Percentiles rank a stretch among this genome's conserved stretches.
phyloP scores from a whole-genome alignment of 2,888 invertebrate genomes.

The Hypomecis punctinalis region DNA sequence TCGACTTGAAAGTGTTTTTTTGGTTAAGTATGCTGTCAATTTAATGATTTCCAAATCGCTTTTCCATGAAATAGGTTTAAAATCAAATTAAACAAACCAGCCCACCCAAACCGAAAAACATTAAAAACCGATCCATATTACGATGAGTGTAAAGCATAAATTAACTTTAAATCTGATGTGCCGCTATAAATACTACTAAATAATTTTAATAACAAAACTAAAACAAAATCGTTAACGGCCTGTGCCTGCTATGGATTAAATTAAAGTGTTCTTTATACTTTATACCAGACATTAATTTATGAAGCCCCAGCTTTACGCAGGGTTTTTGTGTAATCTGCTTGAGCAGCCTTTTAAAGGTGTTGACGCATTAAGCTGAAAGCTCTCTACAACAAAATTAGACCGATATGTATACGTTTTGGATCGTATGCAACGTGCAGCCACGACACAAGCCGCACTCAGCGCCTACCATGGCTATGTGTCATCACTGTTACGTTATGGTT shows the following conservation, averaged over 20 bases:
- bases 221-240: constrained; percentile 60
- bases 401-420: too few species aligned
- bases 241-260: constrained; percentile 48
- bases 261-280: constrained; percentile 51
- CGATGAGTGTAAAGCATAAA: constrained; percentile 65
- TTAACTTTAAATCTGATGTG: constrained; percentile 71
- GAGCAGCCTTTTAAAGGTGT: constrained; percentile 44
- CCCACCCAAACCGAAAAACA: constrained; percentile 70
- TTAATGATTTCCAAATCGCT: background rate
- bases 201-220: constrained; percentile 71
- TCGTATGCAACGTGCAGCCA: too few species aligned
- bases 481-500: too few species aligned
- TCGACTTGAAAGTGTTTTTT: too few species aligned
- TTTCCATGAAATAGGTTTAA: background rate
- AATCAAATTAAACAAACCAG: constrained; percentile 34
- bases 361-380: background rate
- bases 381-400: too few species aligned
- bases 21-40: too few species aligned
- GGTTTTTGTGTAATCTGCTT: constrained; percentile 54
- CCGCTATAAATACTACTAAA: constrained; percentile 64
- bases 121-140: constrained; percentile 63
- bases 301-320: constrained; percentile 61
- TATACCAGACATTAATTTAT: constrained; percentile 72
- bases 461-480: too few species aligned
- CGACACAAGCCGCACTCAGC: too few species aligned